Base-by-base conservation (phyloP, 2,113 vertebrate genomes). In the Cyprinodon brontotheroides region DNA sequence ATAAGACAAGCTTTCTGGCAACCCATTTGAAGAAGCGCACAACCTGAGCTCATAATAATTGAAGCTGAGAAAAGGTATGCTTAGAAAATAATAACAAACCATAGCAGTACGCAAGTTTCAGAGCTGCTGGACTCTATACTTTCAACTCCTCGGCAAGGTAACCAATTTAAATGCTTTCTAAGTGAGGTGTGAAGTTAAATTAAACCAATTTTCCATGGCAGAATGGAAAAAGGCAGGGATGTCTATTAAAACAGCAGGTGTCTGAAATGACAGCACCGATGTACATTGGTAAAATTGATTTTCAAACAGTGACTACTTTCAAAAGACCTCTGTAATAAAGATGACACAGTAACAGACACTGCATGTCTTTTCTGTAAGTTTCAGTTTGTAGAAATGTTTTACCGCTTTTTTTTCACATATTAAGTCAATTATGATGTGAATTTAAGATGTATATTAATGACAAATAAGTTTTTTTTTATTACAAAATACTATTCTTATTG, bases 171-270 rank as follows among this genome's bases (percentile, higher is more conserved):
- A 60, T 61, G 20, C 11, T 40, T 12, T 38, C 45, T 57, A 57
- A 65, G 14, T 61, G 65, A 4, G 7, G 4, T 8, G 29, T 50
- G 38, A 77, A 80, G 73, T 74, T 65, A 75, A 74, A 79, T 68
- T 15, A 68, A 69, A 80, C 65, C 69, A 60, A 50, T 65, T 65
- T 17, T 50, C 69, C 39, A 60, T 3, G 22, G 41, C 37, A 13
- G 50, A 11, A 61, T 50, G 48, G 70, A 29, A 65, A 68, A 72
- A 59, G 63, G 61, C 61, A 41, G 38, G 37, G 50, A 61, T 61
- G 41, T 74, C 70, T 45, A 50, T 60, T 77, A 47, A 65, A 70
- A 48, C 53, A 61, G 20, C 53, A 20, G 62, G 48, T 50, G 57
- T 59, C n/a, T 72, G 41, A 72, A 29, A 66, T 61, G 53, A 72